phyloP scores from a whole-genome alignment of 2,888 invertebrate genomes.

The Chorisops tibialis region DNA sequence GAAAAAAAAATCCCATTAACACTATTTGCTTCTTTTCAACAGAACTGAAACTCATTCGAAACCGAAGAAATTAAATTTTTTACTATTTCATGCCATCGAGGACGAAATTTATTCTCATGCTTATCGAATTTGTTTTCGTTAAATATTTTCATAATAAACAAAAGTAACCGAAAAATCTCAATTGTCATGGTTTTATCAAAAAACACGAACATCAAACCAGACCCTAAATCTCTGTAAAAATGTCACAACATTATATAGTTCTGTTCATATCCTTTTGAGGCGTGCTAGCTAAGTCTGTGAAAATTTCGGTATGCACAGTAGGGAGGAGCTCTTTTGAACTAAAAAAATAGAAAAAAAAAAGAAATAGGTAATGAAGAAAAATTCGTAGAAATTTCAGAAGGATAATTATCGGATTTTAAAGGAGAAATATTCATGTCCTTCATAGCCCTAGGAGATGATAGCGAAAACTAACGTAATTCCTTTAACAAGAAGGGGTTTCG shows the following conservation, averaged over 20 bases:
- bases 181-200: constrained; percentile 1
- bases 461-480: constrained; percentile 10
- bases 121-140: constrained; percentile 1
- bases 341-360: no score
- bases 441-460: background rate
- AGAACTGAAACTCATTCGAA: background rate
- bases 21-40: background rate
- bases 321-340: background rate
- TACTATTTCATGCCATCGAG: no score
- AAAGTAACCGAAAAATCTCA: background rate
- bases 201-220: background rate
- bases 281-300: no score
- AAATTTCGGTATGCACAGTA: constrained; percentile 19
- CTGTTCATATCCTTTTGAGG: no score
- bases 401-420: background rate
- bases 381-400: background rate
- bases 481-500: constrained; percentile 9
- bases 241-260: background rate
- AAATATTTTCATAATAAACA: constrained; percentile 17
- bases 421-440: background rate
- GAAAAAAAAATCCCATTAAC: no score
- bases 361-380: background rate
- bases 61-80: no score
- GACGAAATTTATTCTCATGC: background rate
- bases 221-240: background rate